Base-by-base conservation (phyloP, 2,113 vertebrate species). In the Microcebus griseorufus region DNA sequence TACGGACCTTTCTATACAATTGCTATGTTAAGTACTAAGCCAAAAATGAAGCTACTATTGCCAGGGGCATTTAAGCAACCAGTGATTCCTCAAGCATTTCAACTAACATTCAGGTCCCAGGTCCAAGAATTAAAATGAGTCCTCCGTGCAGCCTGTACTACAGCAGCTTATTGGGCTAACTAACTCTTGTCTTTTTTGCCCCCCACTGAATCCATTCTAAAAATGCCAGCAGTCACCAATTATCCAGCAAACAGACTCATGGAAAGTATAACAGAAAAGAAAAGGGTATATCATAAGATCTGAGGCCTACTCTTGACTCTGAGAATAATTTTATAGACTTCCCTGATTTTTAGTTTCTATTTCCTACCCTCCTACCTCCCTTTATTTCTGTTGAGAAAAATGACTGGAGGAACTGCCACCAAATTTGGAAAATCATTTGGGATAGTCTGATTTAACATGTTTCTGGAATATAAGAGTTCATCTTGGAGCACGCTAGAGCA, bases 41-140 rank as follows among this genome's bases (percentile, higher is more conserved):
- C 65, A 94, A 90, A 88, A 84, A n/a, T 18, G 4, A 73, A 97
- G 23, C 60, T 64, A 82, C 20, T 82, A 95, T 17, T 73, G 65
- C 23, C 55, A 86, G 6, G 65, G 48, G 73, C 65, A 10, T 85
- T 83, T 95, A 83, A 58, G 37, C 70, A 88, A 81, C 14, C 37
- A 90, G 34, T 32, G 51, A 90, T 69, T 94, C 32, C 70, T 51
- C 60, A 45, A 88, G 60, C 58, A 82, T 81, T 96, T 80, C 20
- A 55, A 78, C 39, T 42, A 78, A 87, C 11, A 79, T 84, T 79
- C 65, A 75, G 16, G 82, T 65, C 16, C 64, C 32, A 78, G 39
- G 39, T 39, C 55, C 39, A 73, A 73, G 90, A 13, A 67, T 25
- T 82, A 88, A 65, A 20, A 72, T 2, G 25, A 62, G 42, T 76